These are phyloP conservation scores for Clarias gariepinus DNA, from an alignment of 2,113 vertebrate species.

Conservation along the genomic window DNA sequence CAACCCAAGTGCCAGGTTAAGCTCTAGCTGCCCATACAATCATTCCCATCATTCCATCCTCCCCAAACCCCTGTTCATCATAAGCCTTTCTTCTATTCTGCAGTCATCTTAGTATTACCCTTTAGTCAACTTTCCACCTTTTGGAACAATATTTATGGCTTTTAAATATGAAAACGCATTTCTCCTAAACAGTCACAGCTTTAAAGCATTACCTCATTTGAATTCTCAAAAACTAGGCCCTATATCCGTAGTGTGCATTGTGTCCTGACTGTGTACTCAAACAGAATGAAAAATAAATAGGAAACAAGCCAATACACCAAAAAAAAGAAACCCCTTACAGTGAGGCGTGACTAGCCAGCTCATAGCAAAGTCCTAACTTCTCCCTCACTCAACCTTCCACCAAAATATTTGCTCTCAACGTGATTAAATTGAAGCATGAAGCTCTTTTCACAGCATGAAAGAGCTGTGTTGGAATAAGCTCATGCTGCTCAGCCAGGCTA, in stretches of 20 bases:
- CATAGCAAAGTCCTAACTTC: not conserved
- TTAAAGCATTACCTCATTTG: conserved; percentile 1
- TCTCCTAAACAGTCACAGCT: conserved; percentile 17
- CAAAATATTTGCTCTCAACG: conserved; percentile 2
- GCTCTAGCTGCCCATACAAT: conserved; percentile 11
- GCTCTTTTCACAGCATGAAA: not conserved
- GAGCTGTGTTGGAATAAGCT: not conserved
- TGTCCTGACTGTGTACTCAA: not conserved
- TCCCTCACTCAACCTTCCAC: not conserved
- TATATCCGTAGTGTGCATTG: not conserved
- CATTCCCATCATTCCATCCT: conserved; percentile 9
- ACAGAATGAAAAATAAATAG: not conserved
- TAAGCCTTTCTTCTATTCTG: conserved; percentile 60
- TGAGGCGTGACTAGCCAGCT: not conserved
- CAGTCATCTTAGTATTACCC: not conserved
- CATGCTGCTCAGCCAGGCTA: conserved; percentile 13
- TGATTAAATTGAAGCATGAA: not conserved
- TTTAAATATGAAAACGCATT: not conserved
- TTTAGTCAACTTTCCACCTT: not conserved
- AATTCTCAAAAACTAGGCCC: not conserved
- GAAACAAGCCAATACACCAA: not conserved
- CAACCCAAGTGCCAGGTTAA: not conserved
- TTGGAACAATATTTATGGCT: conserved; percentile 29
- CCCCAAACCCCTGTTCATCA: conserved; percentile 67
- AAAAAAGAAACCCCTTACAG: not conserved